Evolutionary conservation across 2,888 invertebrate genomes (phyloP).

Genomic region (Mimumesa dahlbomi): DNA sequence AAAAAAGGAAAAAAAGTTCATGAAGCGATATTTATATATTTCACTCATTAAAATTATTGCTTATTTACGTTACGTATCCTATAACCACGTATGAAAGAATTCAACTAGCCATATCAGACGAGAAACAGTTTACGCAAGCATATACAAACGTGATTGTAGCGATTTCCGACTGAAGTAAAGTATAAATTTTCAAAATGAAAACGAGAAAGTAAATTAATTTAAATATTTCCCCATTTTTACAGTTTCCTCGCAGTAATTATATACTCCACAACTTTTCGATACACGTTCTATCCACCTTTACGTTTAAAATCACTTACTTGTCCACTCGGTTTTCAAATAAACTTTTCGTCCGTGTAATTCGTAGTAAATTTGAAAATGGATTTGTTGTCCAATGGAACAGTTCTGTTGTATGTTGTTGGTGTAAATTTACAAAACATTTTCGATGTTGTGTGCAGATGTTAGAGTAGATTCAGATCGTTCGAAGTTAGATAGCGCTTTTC

Average conservation of each 20-base stretch:
- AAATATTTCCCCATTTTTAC: slow-evolving; percentile 34
- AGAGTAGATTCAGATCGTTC: slow-evolving; percentile 26
- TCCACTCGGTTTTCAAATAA: too few species aligned
- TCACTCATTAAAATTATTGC: slow-evolving; percentile 28
- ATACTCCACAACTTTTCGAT: slow-evolving; percentile 9
- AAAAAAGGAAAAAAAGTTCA: slow-evolving; percentile 14
- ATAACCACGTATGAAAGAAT: slow-evolving; percentile 19
- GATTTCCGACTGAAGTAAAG: slow-evolving; percentile 32
- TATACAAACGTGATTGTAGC: slow-evolving; percentile 17
- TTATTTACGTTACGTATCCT: slow-evolving; percentile 18
- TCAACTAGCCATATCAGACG: slow-evolving; percentile 13
- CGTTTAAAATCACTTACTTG: slow-evolving; percentile 10
- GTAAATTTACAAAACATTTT: slow-evolving; percentile 1
- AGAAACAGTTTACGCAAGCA: slow-evolving; percentile 27
- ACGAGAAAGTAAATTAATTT: slow-evolving; percentile 40
- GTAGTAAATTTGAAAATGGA: too few species aligned
- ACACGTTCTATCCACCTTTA: slow-evolving; percentile 16
- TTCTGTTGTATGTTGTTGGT: neutral
- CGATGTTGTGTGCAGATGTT: slow-evolving; percentile 23
- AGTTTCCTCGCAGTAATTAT: slow-evolving; percentile 25
- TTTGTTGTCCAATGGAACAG: neutral
- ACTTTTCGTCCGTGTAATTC: too few species aligned
- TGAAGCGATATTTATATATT: slow-evolving; percentile 20
- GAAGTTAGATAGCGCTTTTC: slow-evolving; percentile 30
- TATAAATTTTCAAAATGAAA: slow-evolving; percentile 16